Evolutionary conservation across 2,113 vertebrate genomes (phyloP), one percentile per base, ranked within the genome.

Genomic region (Lipophrys pholis): DNA sequence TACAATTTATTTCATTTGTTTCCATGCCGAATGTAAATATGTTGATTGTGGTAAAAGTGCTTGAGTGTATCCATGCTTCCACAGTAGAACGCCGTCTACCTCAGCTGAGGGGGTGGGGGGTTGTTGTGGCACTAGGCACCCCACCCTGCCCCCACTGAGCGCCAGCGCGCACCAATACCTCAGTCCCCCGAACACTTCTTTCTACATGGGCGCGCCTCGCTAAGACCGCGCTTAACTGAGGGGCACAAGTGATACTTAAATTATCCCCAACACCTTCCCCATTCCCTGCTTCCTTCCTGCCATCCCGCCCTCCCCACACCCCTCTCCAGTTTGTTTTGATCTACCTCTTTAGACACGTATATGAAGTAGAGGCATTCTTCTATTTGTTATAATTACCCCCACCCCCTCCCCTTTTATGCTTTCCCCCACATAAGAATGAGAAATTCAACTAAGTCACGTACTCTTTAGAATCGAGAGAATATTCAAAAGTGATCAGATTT

Each of bases 271-370:
- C 55, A 58, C 69, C 63, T 67, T 90, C 87, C 65, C 82, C 87
- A 86, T 90, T 30, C 90, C 90, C 92, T 64, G 82, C 92, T 93
- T 91, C 90, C 92, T 87, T 88, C 93, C 93, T 93, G 91, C 93
- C 80, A 92, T 57, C 56, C 93, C 91, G 38, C 43, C 14, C 53
- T 50, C 91, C 84, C 89, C 88, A 91, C 89, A 84, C 89, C 89
- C 93, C 90, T 90, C 89, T 81, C 92, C 94, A 92, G 93, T 94
- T 92, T 93, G 94, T 95, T 96, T 95, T 95, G 91, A 97, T 96
- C 96, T 97, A 96, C 96, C 96, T 97, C 96, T 95, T 95, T 94
- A 95, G 94, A 95, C 92, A 93, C 83, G 89, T 94, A 94, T 95
- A 91, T 95, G 92, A 96, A 96, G 95, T 96, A 95, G 95, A 96